These are phyloP conservation scores for Agonopterix heracliana DNA, from an alignment of 2,888 invertebrate genomes.

Conservation along the genomic window DNA sequence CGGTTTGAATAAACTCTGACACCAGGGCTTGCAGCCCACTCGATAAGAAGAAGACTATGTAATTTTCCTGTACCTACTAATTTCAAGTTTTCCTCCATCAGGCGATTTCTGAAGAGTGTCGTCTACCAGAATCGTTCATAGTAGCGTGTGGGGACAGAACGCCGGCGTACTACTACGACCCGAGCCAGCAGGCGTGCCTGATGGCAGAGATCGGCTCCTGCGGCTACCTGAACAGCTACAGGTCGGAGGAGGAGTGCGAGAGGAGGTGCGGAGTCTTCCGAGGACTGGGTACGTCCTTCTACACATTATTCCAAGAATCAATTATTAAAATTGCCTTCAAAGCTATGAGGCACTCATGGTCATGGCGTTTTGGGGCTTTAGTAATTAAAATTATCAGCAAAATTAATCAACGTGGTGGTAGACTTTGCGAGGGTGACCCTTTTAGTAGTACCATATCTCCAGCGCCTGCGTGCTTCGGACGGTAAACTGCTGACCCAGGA, in stretches of 20 bases:
- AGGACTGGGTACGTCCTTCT: conserved; percentile 76
- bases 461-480: too few species aligned
- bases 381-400: too few species aligned
- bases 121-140: conserved; percentile 73
- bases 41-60: too few species aligned
- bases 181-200: conserved; percentile 72
- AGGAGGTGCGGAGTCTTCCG: conserved; percentile 84
- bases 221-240: conserved; percentile 83
- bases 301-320: background rate
- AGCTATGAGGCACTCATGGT: too few species aligned
- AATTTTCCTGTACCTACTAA: background rate
- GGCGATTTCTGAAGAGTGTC: conserved; percentile 63
- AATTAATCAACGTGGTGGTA: too few species aligned
- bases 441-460: too few species aligned
- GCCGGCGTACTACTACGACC: conserved; percentile 85
- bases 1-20: too few species aligned
- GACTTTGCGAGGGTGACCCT: too few species aligned
- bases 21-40: too few species aligned
- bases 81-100: conserved; percentile 2
- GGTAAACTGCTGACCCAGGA: too few species aligned
- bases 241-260: conserved; percentile 85
- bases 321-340: too few species aligned
- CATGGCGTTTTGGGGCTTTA: too few species aligned
- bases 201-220: conserved; percentile 71
- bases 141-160: conserved; percentile 81